Base-by-base conservation (phyloP, 1,140 invertebrate species). In the Drosophila quadrilineata region DNA sequence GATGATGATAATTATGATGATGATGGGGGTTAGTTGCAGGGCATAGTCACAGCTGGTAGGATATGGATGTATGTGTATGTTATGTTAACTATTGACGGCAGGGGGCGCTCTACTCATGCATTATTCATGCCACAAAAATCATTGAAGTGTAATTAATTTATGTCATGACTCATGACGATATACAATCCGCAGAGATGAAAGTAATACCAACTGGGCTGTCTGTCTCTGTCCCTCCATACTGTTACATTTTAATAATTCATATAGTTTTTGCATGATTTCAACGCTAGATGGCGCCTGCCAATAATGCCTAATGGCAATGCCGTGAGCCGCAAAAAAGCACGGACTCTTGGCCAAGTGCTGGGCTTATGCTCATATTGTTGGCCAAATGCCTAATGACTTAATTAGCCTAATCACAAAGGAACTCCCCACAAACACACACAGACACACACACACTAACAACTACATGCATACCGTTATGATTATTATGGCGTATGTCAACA, bases 141-240 rank as follows among this genome's bases (percentile, higher is more conserved):
- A 80, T 80, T 80, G 76, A 82, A 82, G 75, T 68, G 71, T 67
- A 80, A 75, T 71, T 67, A 79, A 80, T 79, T 82, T 60, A 60
- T 80, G 76, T 72, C 63, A 75, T 50, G 64, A 64, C 21, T 48
- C 60, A 64, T 58, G 53, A 26, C 26, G n/a, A n/a, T 28, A 8
- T 19, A 46, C 43, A 26, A 53, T 45, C 26, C 19, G 22, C 24
- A 24, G 43, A 67, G 46, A 66, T 58, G 57, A 77, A 68, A 60
- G 69, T 59, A 67, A 76, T 76, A 59, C 38, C 19, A 21, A 16
- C 19, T 26, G n/a, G 12, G 8, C 2, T 21, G 12, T 31, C 2
- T 35, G 33, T 14, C 6, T 12, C 14, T 2, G 12, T 22, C 24
- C 10, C 9, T 6, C 16, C 49, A 6, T 50, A 40, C 50, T 43